Conservation (phyloP, 2,888 invertebrate species). For the Fabriciana adippe region DNA sequence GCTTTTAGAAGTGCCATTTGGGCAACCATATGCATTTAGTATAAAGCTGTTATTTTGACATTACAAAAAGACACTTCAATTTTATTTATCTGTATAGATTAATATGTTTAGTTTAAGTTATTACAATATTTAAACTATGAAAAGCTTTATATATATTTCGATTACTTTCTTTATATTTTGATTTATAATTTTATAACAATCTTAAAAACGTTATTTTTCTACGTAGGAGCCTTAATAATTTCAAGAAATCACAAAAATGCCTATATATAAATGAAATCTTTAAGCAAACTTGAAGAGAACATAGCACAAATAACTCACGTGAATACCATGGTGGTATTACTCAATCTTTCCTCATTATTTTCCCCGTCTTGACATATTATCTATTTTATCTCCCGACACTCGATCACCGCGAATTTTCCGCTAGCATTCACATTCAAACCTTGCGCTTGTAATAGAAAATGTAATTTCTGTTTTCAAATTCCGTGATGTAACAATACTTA, state of each 20-base stretch:
- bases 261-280: slow-evolving; percentile 5
- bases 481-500: background rate
- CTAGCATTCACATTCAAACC: slow-evolving; percentile 46
- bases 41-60: too few relatives aligned
- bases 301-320: slow-evolving; percentile 3
- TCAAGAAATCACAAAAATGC: slow-evolving; percentile 5
- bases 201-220: background rate
- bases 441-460: background rate
- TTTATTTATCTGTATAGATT: too few relatives aligned
- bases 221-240: background rate
- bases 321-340: slow-evolving; percentile 20
- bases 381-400: slow-evolving; percentile 38
- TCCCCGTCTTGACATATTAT: slow-evolving; percentile 10
- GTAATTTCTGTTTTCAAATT: background rate
- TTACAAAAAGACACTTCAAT: too few relatives aligned
- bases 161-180: too few relatives aligned
- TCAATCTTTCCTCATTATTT: slow-evolving; percentile 25
- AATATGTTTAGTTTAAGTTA: too few relatives aligned
- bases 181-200: too few relatives aligned
- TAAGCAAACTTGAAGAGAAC: slow-evolving; percentile 1
- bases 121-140: too few relatives aligned
- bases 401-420: slow-evolving; percentile 67
- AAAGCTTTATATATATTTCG: too few relatives aligned
- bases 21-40: too few relatives aligned
- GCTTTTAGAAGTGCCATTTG: too few relatives aligned